Evolutionary conservation across 2,113 vertebrate species (phyloP).

Genomic region (Nerophis ophidion): DNA sequence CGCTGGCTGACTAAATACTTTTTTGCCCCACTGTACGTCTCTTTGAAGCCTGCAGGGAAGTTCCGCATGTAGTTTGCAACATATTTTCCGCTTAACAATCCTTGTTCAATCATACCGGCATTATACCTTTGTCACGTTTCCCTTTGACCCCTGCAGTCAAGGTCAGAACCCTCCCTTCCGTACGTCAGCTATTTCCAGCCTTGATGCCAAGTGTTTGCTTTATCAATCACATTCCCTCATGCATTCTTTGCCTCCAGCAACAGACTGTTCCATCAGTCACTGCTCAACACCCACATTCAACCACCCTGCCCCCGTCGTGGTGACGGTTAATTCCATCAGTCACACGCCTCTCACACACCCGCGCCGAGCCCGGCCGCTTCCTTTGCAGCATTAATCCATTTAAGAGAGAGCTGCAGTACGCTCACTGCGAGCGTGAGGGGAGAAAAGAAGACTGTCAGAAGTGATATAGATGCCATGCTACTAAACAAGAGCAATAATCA

Average conservation of each 20-base stretch:
- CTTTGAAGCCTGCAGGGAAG: conserved; percentile 16
- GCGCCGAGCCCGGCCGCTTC: conserved; percentile 41
- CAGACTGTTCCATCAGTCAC: conserved; percentile 55
- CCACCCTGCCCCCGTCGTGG: conserved; percentile 42
- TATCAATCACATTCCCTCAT: conserved; percentile 61
- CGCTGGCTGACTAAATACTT: too few relatives aligned
- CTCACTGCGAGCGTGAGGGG: conserved; percentile 22
- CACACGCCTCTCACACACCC: conserved; percentile 51
- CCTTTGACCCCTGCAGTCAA: conserved; percentile 39
- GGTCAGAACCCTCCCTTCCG: conserved; percentile 20
- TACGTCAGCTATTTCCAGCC: conserved; percentile 38
- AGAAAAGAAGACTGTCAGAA: conserved; percentile 16
- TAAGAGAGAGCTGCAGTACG: conserved; percentile 42
- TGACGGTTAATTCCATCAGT: conserved; percentile 66
- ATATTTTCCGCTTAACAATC: conserved; percentile 6
- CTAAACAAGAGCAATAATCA: conserved; percentile 36
- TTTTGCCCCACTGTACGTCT: too few relatives aligned
- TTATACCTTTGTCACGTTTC: conserved; percentile 5
- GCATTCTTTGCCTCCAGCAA: conserved; percentile 49
- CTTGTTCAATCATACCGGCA: neutral
- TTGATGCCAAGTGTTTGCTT: conserved; percentile 50
- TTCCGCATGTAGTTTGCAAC: conserved; percentile 11
- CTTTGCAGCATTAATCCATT: conserved; percentile 58
- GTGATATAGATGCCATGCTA: conserved; percentile 34
- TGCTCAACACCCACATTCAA: conserved; percentile 51